Base-by-base conservation (phyloP, 2,113 vertebrate genomes). In the Heteronetta atricapilla region DNA sequence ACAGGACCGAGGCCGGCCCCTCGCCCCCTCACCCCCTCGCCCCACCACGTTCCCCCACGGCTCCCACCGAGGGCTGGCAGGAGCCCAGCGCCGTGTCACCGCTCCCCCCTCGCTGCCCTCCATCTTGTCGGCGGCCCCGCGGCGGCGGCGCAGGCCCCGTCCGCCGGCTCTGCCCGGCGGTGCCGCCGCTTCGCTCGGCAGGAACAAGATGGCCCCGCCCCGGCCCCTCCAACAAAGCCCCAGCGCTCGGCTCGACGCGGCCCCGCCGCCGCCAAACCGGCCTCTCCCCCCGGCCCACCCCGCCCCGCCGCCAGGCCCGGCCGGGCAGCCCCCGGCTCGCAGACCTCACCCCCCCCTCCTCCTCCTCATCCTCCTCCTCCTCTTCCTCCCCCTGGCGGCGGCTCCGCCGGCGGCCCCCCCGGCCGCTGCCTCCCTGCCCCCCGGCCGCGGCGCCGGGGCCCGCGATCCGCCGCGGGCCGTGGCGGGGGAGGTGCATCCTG, bases 171-270 rank as follows among this genome's bases (percentile, higher is more conserved):
- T 48, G 46, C 46, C 46, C 46, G 46, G 46, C 70, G 91, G 92
- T 70, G 68, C 16, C 83, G 82, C 88, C 76, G 80, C 66, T 86
- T 86, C 76, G 64, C 85, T 94, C 85, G 52, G 85, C 88, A 77
- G 88, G 77, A 89, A 83, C 67, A 86, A 91, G 85, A 89, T 95
- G 91, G 94, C 91, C 85, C 94, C 94, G 94, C 94, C 92, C 92
- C 91, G 91, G 88, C 75, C 72, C 67, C 81, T 94, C 92, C 94
- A 95, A 95, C 94, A 95, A 95, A 92, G 86, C 89, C 78, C 86
- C 73, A 83, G 86, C 89, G 68, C 86, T 87, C 58, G 73, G 7
- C 92, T 86, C 60, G 70, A 81, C 76, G 55, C 89, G 48, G 75
- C 60, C n/a, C 59, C 75, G 36, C 86, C 60, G 82, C 67, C 46